Base-by-base conservation (phyloP, 2,113 vertebrate genomes). In the Cranoglanis bouderius region DNA sequence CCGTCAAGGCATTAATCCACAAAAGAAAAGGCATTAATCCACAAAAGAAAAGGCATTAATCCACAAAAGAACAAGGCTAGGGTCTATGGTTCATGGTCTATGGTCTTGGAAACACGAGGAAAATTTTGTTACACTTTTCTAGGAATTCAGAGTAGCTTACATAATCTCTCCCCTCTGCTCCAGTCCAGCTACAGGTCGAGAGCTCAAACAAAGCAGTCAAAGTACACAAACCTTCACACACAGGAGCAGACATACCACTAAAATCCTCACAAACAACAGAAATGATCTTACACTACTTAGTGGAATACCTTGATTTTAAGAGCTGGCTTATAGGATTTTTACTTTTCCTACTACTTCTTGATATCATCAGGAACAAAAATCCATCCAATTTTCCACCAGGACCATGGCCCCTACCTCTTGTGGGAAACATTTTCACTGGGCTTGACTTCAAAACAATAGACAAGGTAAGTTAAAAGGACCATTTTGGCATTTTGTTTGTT, bases 311-410 rank as follows among this genome's bases (percentile, higher is more conserved):
- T 67, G 92, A 93, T 78, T 87, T 94, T 0, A 90, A 88, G 55
- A 65, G 26, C 24, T 55, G 29, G 19, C 78, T 92, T 75, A 24
- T 91, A 21, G 61, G 85, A 5, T 3, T 90, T 74, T 87, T 87
- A 87, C 35, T 92, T n/a, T 32, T 93, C 29, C 40, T 93, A 38
- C 43, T 92, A 35, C n/a, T 93, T 55, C 38, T 90, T n/a, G 88
- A 90, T 86, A 46, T 91, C 1, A 57, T 91, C 32, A 90, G n/a
- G 57, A 89, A 92, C 81, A 91, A 94, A 91, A 94, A 32, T 0
- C 95, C 94, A 0, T 91, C 87, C 87, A 89, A 93, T 70, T 97
- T 93, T 57, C 97, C 97, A 0, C 97, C 97, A 0, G 94, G 95
- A 13, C 97, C 96, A 0, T 72, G 80, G 84, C 0, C 90, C 21